These are phyloP conservation scores for Eubucco bourcierii DNA, from an alignment of 2,113 vertebrate species.

Conservation along the genomic window DNA sequence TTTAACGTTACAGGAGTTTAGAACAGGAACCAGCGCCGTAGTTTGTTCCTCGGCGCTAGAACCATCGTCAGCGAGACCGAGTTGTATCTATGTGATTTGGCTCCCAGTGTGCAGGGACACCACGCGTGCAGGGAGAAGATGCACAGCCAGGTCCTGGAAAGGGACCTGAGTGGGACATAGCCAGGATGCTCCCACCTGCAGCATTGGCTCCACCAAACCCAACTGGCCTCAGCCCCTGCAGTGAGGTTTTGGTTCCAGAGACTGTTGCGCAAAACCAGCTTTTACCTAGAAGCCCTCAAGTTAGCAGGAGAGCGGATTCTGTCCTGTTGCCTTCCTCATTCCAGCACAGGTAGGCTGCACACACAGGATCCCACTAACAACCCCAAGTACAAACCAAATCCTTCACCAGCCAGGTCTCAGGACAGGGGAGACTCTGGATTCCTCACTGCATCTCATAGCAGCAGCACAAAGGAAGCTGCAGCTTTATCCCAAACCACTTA, in stretches of 20 bases:
- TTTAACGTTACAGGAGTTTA: not conserved
- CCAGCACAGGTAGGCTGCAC: not conserved
- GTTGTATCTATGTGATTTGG: accelerated
- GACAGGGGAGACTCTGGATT: accelerated
- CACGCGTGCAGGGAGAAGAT: not conserved
- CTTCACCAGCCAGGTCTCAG: not conserved
- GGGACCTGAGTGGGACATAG: not conserved
- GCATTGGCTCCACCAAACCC: accelerated
- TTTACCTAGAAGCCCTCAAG: not conserved
- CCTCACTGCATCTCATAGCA: not conserved
- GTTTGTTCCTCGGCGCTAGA: not conserved
- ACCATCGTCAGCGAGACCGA: not conserved
- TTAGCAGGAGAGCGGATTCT: accelerated
- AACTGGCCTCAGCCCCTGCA: accelerated
- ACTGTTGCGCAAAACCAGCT: not conserved
- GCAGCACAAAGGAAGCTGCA: not conserved
- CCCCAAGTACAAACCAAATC: accelerated
- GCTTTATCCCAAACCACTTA: conserved; percentile 50
- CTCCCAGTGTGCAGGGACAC: not conserved
- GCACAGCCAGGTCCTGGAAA: not conserved
- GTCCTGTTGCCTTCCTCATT: not conserved
- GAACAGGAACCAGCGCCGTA: accelerated
- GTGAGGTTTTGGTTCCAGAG: accelerated
- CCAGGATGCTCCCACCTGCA: not conserved
- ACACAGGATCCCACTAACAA: not conserved